Base-by-base conservation (phyloP, 2,888 invertebrate genomes). In the Phyto melanocephala region DNA sequence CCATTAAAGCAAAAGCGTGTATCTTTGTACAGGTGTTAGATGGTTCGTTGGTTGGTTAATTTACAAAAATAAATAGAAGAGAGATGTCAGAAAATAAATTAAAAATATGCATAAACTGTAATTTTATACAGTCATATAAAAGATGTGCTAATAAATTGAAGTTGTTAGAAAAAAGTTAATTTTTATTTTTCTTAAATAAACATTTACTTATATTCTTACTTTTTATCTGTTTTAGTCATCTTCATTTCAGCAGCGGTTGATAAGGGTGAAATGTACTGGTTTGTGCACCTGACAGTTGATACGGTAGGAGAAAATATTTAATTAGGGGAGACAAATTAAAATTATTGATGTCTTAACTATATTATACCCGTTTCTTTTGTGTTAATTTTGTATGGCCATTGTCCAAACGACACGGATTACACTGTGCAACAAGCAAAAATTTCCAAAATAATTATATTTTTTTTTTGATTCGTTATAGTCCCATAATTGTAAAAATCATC, bases 61-160 rank as follows among this genome's bases (percentile, higher is more conserved):
- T 62, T 17, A 33, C 17, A 22, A 28, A 47, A 47, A 20, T 50
- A 50, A 47, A 63, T 45, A 45, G 17, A 65, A 35, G 10, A 35
- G 10, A 17, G 20, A 65, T 20, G 65, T 50, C 15, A 68, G 24
- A 15, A 24, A 54, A 52, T 40, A 40, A 60, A 42, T 60, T 60
- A 24, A 52, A 52, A 68, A 68, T 68, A 68, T 40, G 52, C 54
- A 52, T 52, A 68, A 17, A 22, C 5, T 37, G 7, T 33, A 13
- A 8, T 68, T 28, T 15, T 52, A 24, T 37, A n/a, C 13, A 28
- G 13, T 7, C 6, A 54, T 5, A 40, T 40, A 67, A 37, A 52
- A 50, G 35, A 13, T 33, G 28, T 13, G 17, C 3, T 70, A 70
- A 70, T 70, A 33, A 56, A 33, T 70, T 70, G 13, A 17, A 56